Base-by-base conservation (phyloP, 2,797 vertebrate genomes). In the Scolopax bukidnonensis region DNA sequence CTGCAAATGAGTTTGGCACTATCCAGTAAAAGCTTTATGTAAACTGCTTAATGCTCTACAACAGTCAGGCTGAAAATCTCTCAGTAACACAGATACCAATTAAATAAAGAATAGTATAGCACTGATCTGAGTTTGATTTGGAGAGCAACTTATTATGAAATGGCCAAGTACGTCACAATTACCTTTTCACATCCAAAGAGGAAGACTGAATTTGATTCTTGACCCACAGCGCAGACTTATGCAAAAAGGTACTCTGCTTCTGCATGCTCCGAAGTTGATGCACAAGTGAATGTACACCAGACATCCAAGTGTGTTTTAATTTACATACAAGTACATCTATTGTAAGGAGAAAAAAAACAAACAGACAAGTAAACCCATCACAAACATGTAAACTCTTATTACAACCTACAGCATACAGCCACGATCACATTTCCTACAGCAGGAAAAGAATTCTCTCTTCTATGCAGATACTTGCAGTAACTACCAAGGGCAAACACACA, bases 311-410 rank as follows among this genome's bases (percentile, higher is more conserved):
- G 30, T 98, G 98, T 93, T 98, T 98, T 97, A 99, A 97, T 96
- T 99, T 99, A 93, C 96, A 97, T 75, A 99, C 69, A 87, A 99
- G 98, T 18, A 98, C 97, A 96, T 99, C 99, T 99, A 86, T 94
- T 38, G 36, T 41, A 86, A 32, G 20, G 25, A 18, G 43, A 61
- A 70, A 40, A 5, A 40, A 73, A 30, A 71, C 27, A 21, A 57
- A 24, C 3, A 96, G 91, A 57, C 51, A 77, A 28, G 25, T 14
- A 89, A 89, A 83, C 9, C 28, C 12, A 53, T 11, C 11, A 69
- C 27, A 47, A 87, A 65, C 25, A 79, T 17, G 43, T 79, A 47
- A 84, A 64, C 15, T 45, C 23, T 60, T 67, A 73, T 84, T 71
- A 64, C 43, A 84, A 71, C 4, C 24, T 54, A 78, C 13, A 60